A percentile compares a stretch with the other conserved stretches of the same genome.
Conservation (phyloP, 2,113 vertebrate species). For the Pantherophis guttatus region DNA sequence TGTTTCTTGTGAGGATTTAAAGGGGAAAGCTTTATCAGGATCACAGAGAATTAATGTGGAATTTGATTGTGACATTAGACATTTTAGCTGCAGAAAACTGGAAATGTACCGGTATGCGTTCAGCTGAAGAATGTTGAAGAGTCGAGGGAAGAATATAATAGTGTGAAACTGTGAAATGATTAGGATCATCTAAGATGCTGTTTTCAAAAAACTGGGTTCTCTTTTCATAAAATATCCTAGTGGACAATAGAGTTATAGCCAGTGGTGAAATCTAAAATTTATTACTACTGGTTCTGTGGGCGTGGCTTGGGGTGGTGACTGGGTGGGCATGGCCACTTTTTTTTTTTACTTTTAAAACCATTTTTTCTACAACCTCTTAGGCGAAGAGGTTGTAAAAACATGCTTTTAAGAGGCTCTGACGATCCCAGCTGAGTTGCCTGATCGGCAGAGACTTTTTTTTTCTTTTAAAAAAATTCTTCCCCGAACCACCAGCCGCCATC, state of each 20-base stretch:
- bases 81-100: not conserved
- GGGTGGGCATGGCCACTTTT: too few relatives aligned
- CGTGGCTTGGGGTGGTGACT: too few relatives aligned
- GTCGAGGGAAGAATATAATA: not conserved
- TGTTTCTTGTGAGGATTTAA: not conserved
- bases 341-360: too few relatives aligned
- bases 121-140: not conserved
- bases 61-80: not conserved
- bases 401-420: too few relatives aligned
- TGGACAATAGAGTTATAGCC: not conserved
- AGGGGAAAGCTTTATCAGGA: not conserved
- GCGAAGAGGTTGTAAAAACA: too few relatives aligned
- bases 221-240: not conserved
- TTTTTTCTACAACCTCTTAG: too few relatives aligned
- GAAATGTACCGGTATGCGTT: not conserved
- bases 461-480: too few relatives aligned
- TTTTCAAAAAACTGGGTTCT: not conserved
- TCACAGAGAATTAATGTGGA: not conserved
- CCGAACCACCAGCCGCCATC: too few relatives aligned
- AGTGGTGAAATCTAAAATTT: too few relatives aligned
- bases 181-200: not conserved
- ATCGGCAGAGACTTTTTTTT: too few relatives aligned
- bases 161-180: not conserved
- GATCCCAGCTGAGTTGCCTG: too few relatives aligned
- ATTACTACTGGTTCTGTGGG: too few relatives aligned